These are phyloP conservation scores for Pseudomyrmex cubaensis DNA, from an alignment of 1,140 invertebrate species.

Conservation along the genomic window DNA sequence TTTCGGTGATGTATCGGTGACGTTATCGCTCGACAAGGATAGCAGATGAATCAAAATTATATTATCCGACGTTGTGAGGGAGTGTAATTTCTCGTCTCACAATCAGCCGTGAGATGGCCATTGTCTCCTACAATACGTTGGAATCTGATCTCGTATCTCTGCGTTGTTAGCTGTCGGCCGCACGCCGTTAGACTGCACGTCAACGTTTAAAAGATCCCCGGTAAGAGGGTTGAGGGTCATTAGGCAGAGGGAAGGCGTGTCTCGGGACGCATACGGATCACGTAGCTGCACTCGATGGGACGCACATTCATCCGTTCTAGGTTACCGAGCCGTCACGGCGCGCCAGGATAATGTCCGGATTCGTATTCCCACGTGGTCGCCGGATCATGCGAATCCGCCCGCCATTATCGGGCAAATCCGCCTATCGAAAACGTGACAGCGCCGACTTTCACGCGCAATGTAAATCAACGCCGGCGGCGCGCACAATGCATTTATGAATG, in stretches of 20 bases:
- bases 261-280: slow-evolving; percentile 64
- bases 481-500: slow-evolving; percentile 36
- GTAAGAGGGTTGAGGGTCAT: slow-evolving; percentile 42
- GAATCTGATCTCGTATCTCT: not conserved
- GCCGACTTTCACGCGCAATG: slow-evolving; percentile 66
- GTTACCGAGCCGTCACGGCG: slow-evolving; percentile 63
- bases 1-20: slow-evolving; percentile 14
- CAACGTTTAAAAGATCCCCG: slow-evolving; percentile 45
- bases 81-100: not conserved
- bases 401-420: slow-evolving; percentile 78
- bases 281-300: slow-evolving; percentile 63
- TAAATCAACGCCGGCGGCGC: slow-evolving; percentile 71
- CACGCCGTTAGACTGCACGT: not conserved
- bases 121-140: slow-evolving; percentile 35
- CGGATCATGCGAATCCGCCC: slow-evolving; percentile 78
- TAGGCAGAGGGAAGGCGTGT: slow-evolving; percentile 52
- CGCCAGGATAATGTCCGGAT: slow-evolving; percentile 76
- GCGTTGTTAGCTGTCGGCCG: slow-evolving; percentile 40
- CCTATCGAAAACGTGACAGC: slow-evolving; percentile 77
- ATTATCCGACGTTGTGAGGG: slow-evolving; percentile 23
- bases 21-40: not conserved
- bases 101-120: not conserved
- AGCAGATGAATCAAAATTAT: slow-evolving; percentile 33
- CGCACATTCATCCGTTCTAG: slow-evolving; percentile 67
- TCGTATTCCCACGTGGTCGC: slow-evolving; percentile 76